phyloP scores from a whole-genome alignment of 2,113 vertebrate species.

The Neotragus moschatus region DNA sequence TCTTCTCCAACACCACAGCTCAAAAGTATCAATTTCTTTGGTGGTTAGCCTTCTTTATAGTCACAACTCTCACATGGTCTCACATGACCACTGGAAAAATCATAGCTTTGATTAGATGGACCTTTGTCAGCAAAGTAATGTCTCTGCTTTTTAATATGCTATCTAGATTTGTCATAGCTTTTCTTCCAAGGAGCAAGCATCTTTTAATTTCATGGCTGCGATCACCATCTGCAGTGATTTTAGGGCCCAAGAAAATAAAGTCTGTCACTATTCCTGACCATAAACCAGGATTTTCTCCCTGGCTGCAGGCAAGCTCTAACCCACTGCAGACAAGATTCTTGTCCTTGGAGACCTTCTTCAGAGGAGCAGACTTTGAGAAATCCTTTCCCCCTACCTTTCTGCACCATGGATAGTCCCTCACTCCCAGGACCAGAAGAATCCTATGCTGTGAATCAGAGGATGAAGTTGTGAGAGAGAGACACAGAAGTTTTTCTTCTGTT shows the following conservation, averaged over 20 bases:
- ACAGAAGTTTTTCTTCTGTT: background rate
- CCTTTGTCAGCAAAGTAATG: background rate
- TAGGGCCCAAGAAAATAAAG: background rate
- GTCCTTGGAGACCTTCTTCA: background rate
- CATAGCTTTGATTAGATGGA: background rate
- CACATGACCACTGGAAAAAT: background rate
- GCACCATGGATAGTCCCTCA: background rate
- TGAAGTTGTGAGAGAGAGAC: background rate
- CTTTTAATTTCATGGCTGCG: background rate
- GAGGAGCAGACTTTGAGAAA: background rate
- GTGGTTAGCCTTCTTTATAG: background rate
- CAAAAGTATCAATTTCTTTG: background rate
- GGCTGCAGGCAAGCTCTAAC: background rate
- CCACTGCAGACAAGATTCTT: background rate
- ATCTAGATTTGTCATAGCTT: background rate
- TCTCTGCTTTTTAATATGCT: background rate
- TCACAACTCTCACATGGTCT: background rate
- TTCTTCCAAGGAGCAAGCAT: background rate
- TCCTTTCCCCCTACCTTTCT: background rate
- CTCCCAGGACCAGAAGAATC: background rate
- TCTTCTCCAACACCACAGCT: background rate
- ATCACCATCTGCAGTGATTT: background rate
- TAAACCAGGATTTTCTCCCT: background rate
- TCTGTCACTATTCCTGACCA: background rate
- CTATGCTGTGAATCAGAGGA: background rate